Evolutionary conservation across 2,113 vertebrate genomes (phyloP).

Genomic region (Pimephales promelas): DNA sequence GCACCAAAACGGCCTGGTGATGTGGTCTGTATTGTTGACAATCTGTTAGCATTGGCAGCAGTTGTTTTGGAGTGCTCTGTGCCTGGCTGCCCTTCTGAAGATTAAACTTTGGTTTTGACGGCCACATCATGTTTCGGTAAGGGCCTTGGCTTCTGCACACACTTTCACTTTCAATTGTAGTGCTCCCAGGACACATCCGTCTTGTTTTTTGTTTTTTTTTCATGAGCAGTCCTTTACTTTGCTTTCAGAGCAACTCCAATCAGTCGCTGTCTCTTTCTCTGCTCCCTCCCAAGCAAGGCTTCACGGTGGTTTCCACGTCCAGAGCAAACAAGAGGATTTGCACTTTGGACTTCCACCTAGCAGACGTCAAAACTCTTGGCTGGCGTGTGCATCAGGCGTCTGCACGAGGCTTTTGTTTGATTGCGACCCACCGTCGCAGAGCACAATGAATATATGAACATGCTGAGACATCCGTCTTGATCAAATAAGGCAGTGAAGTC

Average conservation of each 20-base stretch:
- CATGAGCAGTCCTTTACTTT: neutral
- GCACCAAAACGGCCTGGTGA: constrained; percentile 1
- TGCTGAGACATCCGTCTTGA: constrained; percentile 67
- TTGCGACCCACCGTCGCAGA: neutral
- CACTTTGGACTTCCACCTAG: constrained; percentile 50
- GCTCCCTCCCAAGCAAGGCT: constrained; percentile 2
- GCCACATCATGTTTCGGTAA: neutral
- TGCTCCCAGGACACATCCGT: neutral
- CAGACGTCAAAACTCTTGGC: constrained; percentile 42
- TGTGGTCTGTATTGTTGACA: neutral
- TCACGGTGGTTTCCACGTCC: constrained; percentile 19
- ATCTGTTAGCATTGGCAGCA: neutral
- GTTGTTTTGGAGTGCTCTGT: neutral
- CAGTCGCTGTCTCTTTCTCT: neutral
- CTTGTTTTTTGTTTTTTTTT: neutral
- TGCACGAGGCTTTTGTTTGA: constrained; percentile 13
- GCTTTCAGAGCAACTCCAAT: neutral
- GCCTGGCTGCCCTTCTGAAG: neutral
- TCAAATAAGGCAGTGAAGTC: constrained; percentile 75
- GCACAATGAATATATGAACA: neutral
- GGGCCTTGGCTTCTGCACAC: constrained; percentile 8
- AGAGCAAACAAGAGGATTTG: constrained; percentile 49
- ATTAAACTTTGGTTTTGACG: neutral
- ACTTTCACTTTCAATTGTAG: constrained; percentile 34
- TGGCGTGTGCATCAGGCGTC: constrained; percentile 1